Conservation (phyloP, 2,113 vertebrate genomes). For the Leptodactylus fuscus region DNA sequence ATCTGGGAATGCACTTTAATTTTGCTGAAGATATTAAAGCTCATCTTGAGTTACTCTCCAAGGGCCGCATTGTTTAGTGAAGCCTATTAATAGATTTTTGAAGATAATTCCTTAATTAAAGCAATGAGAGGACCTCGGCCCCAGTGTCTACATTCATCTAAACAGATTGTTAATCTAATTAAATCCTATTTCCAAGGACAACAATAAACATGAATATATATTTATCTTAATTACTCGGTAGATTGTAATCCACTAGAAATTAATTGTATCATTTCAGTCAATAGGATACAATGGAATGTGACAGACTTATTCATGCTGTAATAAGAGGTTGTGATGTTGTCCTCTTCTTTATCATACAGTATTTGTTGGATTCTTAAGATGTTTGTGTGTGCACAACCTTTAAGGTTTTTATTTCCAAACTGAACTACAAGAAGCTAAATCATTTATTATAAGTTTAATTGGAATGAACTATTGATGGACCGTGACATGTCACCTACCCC, state of each 20-base stretch:
- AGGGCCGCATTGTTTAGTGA: background rate
- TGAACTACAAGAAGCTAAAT: constrained; percentile 23
- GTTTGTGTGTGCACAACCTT: constrained; percentile 28
- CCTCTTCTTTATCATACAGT: background rate
- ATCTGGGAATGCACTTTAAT: background rate
- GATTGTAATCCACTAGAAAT: background rate
- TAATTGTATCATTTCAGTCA: background rate
- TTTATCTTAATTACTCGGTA: constrained; percentile 19
- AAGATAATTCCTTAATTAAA: background rate
- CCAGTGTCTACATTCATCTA: background rate
- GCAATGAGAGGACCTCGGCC: background rate
- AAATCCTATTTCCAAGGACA: background rate
- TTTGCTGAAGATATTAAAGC: background rate
- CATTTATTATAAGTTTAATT: constrained; percentile 3
- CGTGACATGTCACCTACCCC: background rate
- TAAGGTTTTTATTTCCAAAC: background rate
- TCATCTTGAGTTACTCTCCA: background rate
- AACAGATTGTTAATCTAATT: constrained; percentile 26
- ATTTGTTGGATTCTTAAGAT: background rate
- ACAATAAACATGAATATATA: constrained; percentile 20
- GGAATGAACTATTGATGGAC: background rate
- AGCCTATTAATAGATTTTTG: background rate
- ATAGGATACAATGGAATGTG: background rate
- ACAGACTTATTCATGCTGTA: background rate
- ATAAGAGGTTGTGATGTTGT: background rate